A percentile compares a stretch with the other conserved stretches of the same genome.
phyloP scores from a whole-genome alignment of 2,888 invertebrate species.

The Eugnorisma glareosa region DNA sequence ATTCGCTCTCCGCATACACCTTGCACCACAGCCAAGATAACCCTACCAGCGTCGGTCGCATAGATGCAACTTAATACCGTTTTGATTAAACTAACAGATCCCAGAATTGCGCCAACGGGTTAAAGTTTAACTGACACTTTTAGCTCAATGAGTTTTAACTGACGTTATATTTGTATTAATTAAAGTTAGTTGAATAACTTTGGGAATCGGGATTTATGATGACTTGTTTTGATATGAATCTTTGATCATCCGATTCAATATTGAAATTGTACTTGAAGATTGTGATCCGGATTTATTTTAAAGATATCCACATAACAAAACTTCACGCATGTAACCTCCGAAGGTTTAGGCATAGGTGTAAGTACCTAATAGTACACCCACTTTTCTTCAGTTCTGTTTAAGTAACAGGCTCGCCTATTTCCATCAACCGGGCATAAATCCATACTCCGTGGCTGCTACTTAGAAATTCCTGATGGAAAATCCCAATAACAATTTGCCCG shows the following conservation, averaged over 20 bases:
- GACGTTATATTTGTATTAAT: conserved; percentile 58
- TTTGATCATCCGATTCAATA: background rate
- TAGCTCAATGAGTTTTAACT: conserved; percentile 59
- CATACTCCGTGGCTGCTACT: too few species aligned
- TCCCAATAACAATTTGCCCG: too few species aligned
- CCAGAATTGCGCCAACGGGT: conserved; percentile 65
- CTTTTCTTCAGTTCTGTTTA: too few species aligned
- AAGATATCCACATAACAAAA: too few species aligned
- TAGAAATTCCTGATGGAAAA: too few species aligned
- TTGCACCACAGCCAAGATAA: conserved; percentile 52
- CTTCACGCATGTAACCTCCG: too few species aligned
- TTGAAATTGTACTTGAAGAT: background rate
- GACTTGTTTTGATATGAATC: background rate
- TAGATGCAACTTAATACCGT: conserved; percentile 70
- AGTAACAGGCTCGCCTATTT: too few species aligned
- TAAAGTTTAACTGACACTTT: conserved; percentile 71
- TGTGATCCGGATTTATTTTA: background rate
- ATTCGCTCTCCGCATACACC: conserved; percentile 40
- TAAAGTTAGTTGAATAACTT: conserved; percentile 39
- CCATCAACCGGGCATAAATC: too few species aligned
- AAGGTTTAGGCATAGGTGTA: too few species aligned
- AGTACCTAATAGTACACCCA: too few species aligned
- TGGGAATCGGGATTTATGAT: background rate
- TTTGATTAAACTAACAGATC: conserved; percentile 71
- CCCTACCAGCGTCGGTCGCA: conserved; percentile 46